A percentile compares a stretch with the other conserved stretches of the same genome.
Evolutionary conservation across 1,140 invertebrate species (phyloP).

Genomic region (Piezodorus guildinii): DNA sequence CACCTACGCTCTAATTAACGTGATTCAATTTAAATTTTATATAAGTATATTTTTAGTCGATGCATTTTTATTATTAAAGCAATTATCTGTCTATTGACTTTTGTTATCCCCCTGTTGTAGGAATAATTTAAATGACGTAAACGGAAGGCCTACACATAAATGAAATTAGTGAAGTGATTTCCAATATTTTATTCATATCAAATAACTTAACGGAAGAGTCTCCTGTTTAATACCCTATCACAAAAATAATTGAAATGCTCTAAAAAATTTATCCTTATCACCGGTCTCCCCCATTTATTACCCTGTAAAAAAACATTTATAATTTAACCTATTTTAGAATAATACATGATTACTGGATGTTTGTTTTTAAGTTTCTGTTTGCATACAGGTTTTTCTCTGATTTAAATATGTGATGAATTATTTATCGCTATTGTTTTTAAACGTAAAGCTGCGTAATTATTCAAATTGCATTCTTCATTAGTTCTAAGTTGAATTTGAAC

Average conservation of each 20-base stretch:
- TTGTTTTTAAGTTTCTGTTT: no score
- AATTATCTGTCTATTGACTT: neutral
- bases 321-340: no score
- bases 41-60: neutral
- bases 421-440: no score
- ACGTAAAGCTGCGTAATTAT: no score
- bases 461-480: no score
- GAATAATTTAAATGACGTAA: constrained; percentile 7
- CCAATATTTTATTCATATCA: neutral
- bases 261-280: neutral
- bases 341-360: no score
- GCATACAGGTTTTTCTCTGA: no score
- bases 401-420: no score
- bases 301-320: no score
- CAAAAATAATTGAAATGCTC: neutral
- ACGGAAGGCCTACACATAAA: neutral
- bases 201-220: neutral
- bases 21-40: neutral
- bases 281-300: no score
- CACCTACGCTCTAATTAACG: neutral
- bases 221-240: neutral
- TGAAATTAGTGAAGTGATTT: constrained; percentile 3
- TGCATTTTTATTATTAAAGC: constrained; percentile 1
- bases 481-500: no score
- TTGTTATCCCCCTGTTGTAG: neutral